Evolutionary conservation across 2,113 vertebrate genomes (phyloP).

Genomic region (Epinephelus fuscoguttatus): DNA sequence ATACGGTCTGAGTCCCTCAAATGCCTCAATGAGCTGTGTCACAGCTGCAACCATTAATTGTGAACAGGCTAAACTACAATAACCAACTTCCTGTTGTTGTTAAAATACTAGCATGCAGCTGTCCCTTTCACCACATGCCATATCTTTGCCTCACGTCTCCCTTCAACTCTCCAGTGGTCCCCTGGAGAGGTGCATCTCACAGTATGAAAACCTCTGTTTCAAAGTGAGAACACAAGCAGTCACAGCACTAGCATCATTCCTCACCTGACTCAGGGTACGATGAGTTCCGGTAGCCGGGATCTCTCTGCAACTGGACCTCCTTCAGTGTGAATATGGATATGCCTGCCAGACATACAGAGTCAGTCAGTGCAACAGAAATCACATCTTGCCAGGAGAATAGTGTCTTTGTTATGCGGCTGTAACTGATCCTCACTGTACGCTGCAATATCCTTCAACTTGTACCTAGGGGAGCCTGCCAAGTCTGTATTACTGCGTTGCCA

Average conservation of each 20-base stretch:
- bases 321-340: slow-evolving; percentile 97
- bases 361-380: slow-evolving; percentile 51
- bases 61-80: neutral
- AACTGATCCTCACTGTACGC: slow-evolving; percentile 51
- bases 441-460: slow-evolving; percentile 52
- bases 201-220: neutral
- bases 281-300: slow-evolving; percentile 95
- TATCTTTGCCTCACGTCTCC: neutral
- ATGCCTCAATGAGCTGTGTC: neutral
- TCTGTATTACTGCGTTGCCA: slow-evolving; percentile 57
- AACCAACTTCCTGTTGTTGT: neutral
- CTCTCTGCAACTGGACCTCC: slow-evolving; percentile 95
- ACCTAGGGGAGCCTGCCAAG: slow-evolving; percentile 52
- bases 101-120: neutral
- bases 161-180: neutral
- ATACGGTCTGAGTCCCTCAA: neutral
- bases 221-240: neutral
- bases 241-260: neutral
- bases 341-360: slow-evolving; percentile 81
- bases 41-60: neutral
- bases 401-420: slow-evolving; percentile 51
- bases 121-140: neutral
- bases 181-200: neutral
- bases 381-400: slow-evolving; percentile 38
- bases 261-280: slow-evolving; percentile 95